phyloP scores from a whole-genome alignment of 2,888 invertebrate genomes.

The Erebia epiphron region DNA sequence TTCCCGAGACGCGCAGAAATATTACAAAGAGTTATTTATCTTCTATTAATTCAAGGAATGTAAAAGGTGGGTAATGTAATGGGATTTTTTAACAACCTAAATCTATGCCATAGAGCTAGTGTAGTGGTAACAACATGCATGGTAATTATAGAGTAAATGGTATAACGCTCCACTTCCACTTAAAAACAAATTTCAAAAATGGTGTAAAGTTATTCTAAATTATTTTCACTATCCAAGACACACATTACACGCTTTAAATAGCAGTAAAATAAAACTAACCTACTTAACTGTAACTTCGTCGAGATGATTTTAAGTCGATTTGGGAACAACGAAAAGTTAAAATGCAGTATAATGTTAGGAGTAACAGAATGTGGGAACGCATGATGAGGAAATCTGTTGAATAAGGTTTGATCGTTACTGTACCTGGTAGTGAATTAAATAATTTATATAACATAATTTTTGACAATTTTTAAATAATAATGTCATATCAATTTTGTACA shows the following conservation, averaged over 20 bases:
- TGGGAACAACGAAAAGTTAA: conserved; percentile 46
- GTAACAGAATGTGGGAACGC: conserved; percentile 56
- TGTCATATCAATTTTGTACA: not conserved
- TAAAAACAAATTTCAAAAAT: too few species aligned
- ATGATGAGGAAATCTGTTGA: conserved; percentile 43
- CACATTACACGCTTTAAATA: conserved; percentile 2
- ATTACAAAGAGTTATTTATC: too few species aligned
- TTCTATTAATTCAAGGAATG: too few species aligned
- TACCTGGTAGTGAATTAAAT: conserved; percentile 2
- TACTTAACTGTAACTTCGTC: not conserved
- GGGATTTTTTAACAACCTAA: too few species aligned
- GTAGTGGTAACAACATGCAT: too few species aligned
- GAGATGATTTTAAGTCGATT: conserved; percentile 48
- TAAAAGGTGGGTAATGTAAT: too few species aligned
- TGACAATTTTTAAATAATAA: not conserved
- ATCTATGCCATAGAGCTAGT: too few species aligned
- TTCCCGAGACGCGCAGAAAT: too few species aligned
- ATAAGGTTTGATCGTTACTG: conserved; percentile 30
- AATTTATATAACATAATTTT: not conserved
- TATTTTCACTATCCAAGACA: not conserved
- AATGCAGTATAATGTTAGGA: conserved; percentile 56
- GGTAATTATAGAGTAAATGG: too few species aligned
- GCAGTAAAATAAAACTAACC: not conserved
- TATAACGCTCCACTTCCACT: too few species aligned
- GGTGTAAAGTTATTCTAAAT: not conserved